Evolutionary conservation across 2,113 vertebrate species (phyloP), one percentile per base, ranked within the genome.

Genomic region (Carassius auratus): DNA sequence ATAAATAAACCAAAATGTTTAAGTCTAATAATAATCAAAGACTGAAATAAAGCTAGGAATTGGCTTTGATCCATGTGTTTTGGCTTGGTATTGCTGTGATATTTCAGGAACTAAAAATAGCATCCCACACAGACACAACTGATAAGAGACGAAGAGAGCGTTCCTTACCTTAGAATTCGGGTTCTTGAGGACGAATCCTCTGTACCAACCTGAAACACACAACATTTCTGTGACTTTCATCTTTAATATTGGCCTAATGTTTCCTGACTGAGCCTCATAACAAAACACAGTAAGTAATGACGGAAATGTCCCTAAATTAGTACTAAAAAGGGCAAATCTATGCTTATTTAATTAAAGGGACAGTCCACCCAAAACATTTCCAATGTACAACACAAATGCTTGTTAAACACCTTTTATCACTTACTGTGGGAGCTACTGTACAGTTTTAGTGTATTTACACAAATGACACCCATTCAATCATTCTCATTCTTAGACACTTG

Each of bases 121-220:
- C 52, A 80, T 55, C 75, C 52, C 42, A 64, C 15, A 86, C 30
- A 81, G 62, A 15, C 55, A 71, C 48, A 64, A 38, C 21, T 61
- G 76, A 36, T 62, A 48, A 75, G 82, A 84, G 57, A 61, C 57
- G 45, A 9, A 45, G 23, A 84, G n/a, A 80, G 19, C 8, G 38
- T 85, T 48, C 2, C 92, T 95, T 95, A 99, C 98, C 98, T 99
- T 99, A 89, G 94, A 78, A 91, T 94, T 97, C 85, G 97, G 97
- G 91, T 98, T 99, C 96, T 98, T 99, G 91, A 98, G 94, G 93
- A 97, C 96, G 93, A 99, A 99, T 94, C 98, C 98, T 96, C 98
- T 94, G 94, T 97, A 99, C 98, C 98, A 99, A 30, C 97, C 98
- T 99, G 94, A 75, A 90, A 94, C 59, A 94, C 15, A 92, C 86